These are phyloP conservation scores for Sebastes flavidus DNA, from an alignment of 2,797 vertebrate genomes.

Conservation along the genomic window DNA sequence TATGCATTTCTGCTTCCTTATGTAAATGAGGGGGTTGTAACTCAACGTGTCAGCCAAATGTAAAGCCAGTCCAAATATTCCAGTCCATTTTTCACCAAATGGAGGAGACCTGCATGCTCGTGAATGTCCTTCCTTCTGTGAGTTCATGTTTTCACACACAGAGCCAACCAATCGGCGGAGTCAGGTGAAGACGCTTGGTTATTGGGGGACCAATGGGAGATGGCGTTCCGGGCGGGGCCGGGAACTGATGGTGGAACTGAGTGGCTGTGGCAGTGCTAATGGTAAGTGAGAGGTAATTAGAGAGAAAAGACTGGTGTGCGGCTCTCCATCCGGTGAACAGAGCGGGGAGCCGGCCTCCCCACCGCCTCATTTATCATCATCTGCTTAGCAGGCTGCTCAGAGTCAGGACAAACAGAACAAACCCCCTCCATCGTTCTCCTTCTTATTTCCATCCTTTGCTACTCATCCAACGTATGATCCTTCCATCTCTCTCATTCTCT, in stretches of 20 bases:
- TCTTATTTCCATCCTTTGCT: slow-evolving; percentile 43
- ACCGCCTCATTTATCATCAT: slow-evolving; percentile 85
- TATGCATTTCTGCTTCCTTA: too few species aligned
- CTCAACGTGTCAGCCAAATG: not conserved
- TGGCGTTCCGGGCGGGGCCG: slow-evolving; percentile 28
- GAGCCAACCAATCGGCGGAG: slow-evolving; percentile 25
- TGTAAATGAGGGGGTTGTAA: too few species aligned
- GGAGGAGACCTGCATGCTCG: not conserved
- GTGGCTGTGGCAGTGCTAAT: slow-evolving; percentile 78
- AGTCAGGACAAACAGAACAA: slow-evolving; percentile 80
- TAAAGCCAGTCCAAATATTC: not conserved
- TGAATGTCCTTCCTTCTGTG: not conserved
- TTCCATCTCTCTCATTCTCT: slow-evolving; percentile 22
- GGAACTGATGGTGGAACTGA: slow-evolving; percentile 77
- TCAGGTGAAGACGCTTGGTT: slow-evolving; percentile 15
- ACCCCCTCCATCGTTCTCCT: slow-evolving; percentile 55
- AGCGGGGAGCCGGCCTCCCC: slow-evolving; percentile 65
- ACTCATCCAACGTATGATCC: slow-evolving; percentile 32
- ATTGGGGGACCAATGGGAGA: slow-evolving; percentile 54
- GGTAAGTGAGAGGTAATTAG: slow-evolving; percentile 85
- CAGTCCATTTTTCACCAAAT: not conserved
- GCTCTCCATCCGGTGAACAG: slow-evolving; percentile 72
- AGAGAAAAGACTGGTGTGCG: slow-evolving; percentile 77
- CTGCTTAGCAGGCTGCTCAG: slow-evolving; percentile 76
- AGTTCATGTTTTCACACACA: slow-evolving; percentile 1